Percentiles rank a stretch among this genome's conserved stretches.
phyloP scores from a whole-genome alignment of 2,797 vertebrate genomes.

The Luscinia luscinia region DNA sequence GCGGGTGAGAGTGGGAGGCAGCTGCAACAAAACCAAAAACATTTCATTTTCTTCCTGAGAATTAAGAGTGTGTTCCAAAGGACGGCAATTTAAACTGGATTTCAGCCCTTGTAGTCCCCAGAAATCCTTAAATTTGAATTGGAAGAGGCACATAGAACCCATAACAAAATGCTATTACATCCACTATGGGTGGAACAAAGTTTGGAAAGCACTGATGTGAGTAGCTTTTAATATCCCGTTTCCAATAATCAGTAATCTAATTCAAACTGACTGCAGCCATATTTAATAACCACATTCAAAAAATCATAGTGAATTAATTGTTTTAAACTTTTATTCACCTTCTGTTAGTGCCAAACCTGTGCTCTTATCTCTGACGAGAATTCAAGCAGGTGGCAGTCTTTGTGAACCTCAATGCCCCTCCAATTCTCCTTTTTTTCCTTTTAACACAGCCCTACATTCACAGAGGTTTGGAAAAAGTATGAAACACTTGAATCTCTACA shows the following conservation, averaged over 20 bases:
- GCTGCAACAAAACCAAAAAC: not conserved
- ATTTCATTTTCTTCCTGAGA: not conserved
- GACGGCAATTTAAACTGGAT: not conserved
- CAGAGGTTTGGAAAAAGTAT: not conserved
- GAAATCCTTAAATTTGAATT: not conserved
- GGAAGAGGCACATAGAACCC: not conserved
- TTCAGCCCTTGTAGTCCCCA: not conserved
- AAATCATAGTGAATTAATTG: constrained; percentile 7
- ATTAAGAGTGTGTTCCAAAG: not conserved
- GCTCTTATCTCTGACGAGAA: not conserved
- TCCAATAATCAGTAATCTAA: not conserved
- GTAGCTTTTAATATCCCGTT: not conserved
- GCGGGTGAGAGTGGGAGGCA: not conserved
- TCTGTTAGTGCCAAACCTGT: not conserved
- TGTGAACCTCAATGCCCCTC: not conserved
- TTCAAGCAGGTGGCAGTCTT: not conserved
- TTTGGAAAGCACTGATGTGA: not conserved
- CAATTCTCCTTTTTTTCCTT: not conserved
- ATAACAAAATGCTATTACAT: not conserved
- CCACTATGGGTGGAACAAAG: not conserved
- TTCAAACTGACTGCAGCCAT: not conserved
- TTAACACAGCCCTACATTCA: not conserved
- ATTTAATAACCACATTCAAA: not conserved
- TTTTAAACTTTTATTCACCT: not conserved
- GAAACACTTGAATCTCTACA: not conserved